Percentiles rank a stretch among this genome's conserved stretches.
Conservation (phyloP, 2,888 invertebrate species). For the Callimorpha dominula region DNA sequence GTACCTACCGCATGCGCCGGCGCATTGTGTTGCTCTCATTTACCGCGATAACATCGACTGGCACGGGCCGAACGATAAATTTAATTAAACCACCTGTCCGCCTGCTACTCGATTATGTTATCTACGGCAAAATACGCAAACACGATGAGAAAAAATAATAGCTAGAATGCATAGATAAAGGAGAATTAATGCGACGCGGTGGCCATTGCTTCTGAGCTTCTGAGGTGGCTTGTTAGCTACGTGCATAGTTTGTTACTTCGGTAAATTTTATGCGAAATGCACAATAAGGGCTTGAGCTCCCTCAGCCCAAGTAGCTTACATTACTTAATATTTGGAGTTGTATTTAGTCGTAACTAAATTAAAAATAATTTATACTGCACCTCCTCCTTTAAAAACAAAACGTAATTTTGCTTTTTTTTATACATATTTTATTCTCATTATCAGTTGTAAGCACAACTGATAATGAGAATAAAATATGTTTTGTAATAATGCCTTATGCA, state of each 20-base stretch:
- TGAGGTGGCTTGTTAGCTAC: slow-evolving; percentile 4
- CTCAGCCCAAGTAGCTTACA: background rate
- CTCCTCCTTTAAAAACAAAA: background rate
- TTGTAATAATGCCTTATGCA: background rate
- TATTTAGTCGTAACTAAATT: background rate
- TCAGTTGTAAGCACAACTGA: no score
- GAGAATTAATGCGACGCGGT: slow-evolving; percentile 44
- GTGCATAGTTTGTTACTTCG: slow-evolving; percentile 10
- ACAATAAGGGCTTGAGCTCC: slow-evolving; percentile 5
- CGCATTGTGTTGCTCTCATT: slow-evolving; percentile 62
- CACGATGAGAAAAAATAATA: slow-evolving; percentile 47
- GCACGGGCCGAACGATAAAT: slow-evolving; percentile 69
- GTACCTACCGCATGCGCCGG: slow-evolving; percentile 60
- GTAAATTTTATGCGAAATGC: slow-evolving; percentile 9
- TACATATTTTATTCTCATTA: no score
- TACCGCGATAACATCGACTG: slow-evolving; percentile 53
- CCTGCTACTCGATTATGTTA: slow-evolving; percentile 66
- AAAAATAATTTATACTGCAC: background rate
- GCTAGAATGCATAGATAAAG: slow-evolving; percentile 58
- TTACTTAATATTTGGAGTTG: background rate
- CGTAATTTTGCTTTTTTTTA: background rate
- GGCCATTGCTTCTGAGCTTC: slow-evolving; percentile 30
- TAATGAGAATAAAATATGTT: no score
- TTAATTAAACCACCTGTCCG: slow-evolving; percentile 75
- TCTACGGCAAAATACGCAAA: slow-evolving; percentile 64